Percentiles rank a stretch among this genome's conserved stretches.
Conservation (phyloP, 2,113 vertebrate genomes). For the Bolborhynchus lineola region DNA sequence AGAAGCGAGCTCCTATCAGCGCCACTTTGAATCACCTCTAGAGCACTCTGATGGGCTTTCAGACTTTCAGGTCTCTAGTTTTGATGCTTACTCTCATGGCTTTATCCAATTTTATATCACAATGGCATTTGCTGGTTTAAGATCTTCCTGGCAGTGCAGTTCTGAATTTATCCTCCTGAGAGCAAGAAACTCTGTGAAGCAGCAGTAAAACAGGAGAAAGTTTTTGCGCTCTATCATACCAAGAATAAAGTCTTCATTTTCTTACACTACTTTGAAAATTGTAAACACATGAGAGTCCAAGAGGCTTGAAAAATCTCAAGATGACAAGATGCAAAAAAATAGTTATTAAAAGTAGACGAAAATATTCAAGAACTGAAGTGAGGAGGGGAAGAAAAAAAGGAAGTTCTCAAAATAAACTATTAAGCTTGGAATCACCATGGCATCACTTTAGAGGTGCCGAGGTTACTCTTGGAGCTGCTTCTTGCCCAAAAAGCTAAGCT, state of each 20-base stretch:
- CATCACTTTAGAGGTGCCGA: not conserved
- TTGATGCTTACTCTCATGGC: not conserved
- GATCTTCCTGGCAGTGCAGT: not conserved
- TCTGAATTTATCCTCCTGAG: not conserved
- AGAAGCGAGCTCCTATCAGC: not conserved
- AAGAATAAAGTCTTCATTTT: not conserved
- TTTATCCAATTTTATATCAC: not conserved
- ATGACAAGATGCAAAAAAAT: not conserved
- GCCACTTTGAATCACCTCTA: not conserved
- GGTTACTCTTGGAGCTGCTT: not conserved
- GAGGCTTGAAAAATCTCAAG: not conserved
- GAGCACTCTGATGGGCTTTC: not conserved
- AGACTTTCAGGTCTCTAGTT: not conserved
- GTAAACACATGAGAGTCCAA: not conserved
- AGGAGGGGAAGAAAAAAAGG: not conserved
- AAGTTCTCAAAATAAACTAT: not conserved
- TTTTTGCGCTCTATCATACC: not conserved
- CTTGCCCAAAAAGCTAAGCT: not conserved
- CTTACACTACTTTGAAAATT: not conserved
- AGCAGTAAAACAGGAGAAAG: not conserved
- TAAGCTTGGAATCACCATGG: not conserved
- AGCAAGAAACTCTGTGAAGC: not conserved
- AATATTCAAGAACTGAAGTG: not conserved
- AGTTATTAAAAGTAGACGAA: not conserved
- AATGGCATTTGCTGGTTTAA: not conserved